A percentile compares a stretch with the other conserved stretches of the same genome.
These are phyloP conservation scores for Embiotoca jacksoni DNA, from an alignment of 2,113 vertebrate species.

Conservation along the genomic window DNA sequence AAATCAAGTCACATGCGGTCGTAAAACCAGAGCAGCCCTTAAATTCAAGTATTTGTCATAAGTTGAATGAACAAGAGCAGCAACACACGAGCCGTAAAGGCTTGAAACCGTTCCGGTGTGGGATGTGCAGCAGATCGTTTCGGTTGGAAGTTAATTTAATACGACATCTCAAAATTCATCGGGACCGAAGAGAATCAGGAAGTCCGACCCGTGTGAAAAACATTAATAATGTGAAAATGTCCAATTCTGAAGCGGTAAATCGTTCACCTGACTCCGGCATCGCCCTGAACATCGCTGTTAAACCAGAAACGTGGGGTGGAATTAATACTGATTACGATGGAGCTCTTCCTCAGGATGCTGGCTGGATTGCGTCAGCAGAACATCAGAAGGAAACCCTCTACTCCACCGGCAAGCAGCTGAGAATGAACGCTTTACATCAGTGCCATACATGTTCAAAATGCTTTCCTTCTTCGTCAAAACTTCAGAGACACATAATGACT, in stretches of 20 bases:
- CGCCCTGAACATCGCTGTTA: constrained; percentile 28
- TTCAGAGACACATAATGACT: constrained; percentile 85
- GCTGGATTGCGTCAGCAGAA: neutral
- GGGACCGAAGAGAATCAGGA: constrained; percentile 7
- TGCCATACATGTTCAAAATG: constrained; percentile 86
- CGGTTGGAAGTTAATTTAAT: constrained; percentile 29
- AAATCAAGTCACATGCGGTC: neutral
- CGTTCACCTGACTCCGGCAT: neutral
- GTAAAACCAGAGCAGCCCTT: constrained; percentile 1
- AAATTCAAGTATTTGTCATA: neutral
- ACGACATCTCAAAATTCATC: constrained; percentile 37
- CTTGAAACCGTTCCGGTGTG: constrained; percentile 45
- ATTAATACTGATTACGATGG: neutral
- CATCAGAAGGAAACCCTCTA: neutral
- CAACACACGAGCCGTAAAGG: constrained; percentile 2
- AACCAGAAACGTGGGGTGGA: constrained; percentile 24
- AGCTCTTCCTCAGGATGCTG: constrained; percentile 8
- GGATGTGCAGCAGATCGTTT: constrained; percentile 38
- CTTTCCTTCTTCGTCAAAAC: constrained; percentile 85
- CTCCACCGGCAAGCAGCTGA: constrained; percentile 42
- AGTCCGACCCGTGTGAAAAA: neutral
- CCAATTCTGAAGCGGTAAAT: neutral
- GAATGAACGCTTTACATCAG: constrained; percentile 75
- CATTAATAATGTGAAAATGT: neutral
- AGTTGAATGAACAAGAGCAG: constrained; percentile 26